Percentiles rank a stretch among this genome's conserved stretches.
Evolutionary conservation across 2,113 vertebrate species (phyloP).

Genomic region (Gasterosteus nipponicus): DNA sequence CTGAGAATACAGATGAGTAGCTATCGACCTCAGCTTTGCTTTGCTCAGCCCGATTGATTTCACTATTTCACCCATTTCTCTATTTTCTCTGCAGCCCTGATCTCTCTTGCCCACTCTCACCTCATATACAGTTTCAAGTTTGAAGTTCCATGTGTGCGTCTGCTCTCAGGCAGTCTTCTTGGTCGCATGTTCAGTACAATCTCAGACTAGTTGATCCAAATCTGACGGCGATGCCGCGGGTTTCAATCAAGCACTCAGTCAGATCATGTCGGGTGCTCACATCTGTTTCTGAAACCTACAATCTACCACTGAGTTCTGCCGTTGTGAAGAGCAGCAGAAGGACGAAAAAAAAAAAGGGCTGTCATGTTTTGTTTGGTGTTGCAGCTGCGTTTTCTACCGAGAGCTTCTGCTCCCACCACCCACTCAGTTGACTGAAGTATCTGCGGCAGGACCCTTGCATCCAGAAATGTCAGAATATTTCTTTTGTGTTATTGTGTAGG

Average conservation of each 20-base stretch:
- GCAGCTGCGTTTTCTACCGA: not conserved
- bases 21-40: conserved; percentile 33
- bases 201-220: conserved; percentile 7
- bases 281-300: conserved; percentile 28
- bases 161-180: not conserved
- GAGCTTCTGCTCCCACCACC: not conserved
- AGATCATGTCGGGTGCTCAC: conserved; percentile 1
- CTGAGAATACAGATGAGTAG: conserved; percentile 38
- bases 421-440: conserved; percentile 2
- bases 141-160: conserved; percentile 7
- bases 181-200: not conserved
- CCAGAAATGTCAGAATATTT: not conserved
- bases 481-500: conserved; percentile 10
- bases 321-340: conserved; percentile 29
- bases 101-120: conserved; percentile 27
- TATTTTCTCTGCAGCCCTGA: conserved; percentile 21
- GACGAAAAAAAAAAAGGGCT: conserved; percentile 6
- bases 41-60: conserved; percentile 19
- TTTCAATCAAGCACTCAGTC: conserved; percentile 10
- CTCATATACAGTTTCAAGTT: conserved; percentile 15
- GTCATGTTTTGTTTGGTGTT: conserved; percentile 10
- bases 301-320: conserved; percentile 14
- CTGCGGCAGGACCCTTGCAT: conserved; percentile 8
- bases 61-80: conserved; percentile 27
- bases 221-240: not conserved